Evolutionary conservation across 2,113 vertebrate genomes (phyloP), one percentile per base, ranked within the genome.

Genomic region (Anguilla rostrata): DNA sequence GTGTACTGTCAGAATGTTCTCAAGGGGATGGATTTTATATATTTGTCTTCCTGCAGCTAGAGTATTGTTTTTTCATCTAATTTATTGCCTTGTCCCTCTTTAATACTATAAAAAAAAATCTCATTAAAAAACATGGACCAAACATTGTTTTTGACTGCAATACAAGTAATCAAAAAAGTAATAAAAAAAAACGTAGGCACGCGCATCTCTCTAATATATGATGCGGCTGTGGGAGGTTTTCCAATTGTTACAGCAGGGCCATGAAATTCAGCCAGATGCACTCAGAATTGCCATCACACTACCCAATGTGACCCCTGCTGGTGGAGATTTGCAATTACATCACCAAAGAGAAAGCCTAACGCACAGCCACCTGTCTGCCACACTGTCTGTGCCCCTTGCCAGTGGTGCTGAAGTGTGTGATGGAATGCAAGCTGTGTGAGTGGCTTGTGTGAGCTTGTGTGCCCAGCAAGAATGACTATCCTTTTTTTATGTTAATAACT

Each of bases 231-330:
- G n/a, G 39, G 46, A 49, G 66, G 1, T 53, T 41, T 26, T n/a
- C 5, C 49, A 56, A 8, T 22, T 81, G 22, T 66, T 81, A 20
- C 40, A 60, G 53, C 29, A 18, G 56, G 39, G n/a, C 14, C n/a
- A 29, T 39, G 15, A 83, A n/a, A 60, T 3, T 29, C 34, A 63
- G 22, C 81, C 6, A 84, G 6, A 60, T 20, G 46, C 22, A 85
- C 53, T 12, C 16, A 39, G 26, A 85, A 39, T 49, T 66, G 39
- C 39, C 5, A 46, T 63, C 22, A 29, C 75, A 41, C 56, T 57
- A 49, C 53, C 22, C 49, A 49, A 43, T 60, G 14, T 20, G 53
- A 26, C 85, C 85, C 85, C 85, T 86, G 78, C 79, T 86, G 79
- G 85, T 53, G n/a, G 78, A 39, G 53, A 85, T 11, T 22, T n/a